A percentile compares a stretch with the other conserved stretches of the same genome.
phyloP scores from a whole-genome alignment of 2,797 vertebrate species.

The Gymnodraco acuticeps region DNA sequence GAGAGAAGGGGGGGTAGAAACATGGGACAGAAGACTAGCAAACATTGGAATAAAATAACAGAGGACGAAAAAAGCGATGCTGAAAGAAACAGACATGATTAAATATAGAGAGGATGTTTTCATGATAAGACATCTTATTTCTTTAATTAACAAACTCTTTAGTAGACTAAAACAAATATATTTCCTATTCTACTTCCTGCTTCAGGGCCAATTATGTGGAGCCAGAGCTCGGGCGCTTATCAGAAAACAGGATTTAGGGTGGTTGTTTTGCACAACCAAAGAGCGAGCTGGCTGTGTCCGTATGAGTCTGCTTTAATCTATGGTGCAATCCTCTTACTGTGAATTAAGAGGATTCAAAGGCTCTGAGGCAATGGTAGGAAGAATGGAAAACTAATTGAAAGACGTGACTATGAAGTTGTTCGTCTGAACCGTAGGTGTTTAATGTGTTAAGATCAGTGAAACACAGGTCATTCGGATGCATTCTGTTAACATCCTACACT shows the following conservation, averaged over 20 bases:
- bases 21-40: conserved; percentile 7
- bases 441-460: background rate
- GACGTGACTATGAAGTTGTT: conserved; percentile 27
- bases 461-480: accelerated
- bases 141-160: conserved; percentile 37
- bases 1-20: background rate
- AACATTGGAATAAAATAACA: background rate
- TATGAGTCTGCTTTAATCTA: conserved; percentile 66
- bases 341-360: conserved; percentile 64
- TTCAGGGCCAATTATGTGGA: conserved; percentile 63
- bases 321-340: conserved; percentile 69
- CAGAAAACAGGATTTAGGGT: conserved; percentile 59
- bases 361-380: conserved; percentile 43
- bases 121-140: conserved; percentile 36
- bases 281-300: conserved; percentile 44
- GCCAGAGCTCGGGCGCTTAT: conserved; percentile 33
- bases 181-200: conserved; percentile 30
- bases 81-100: conserved; percentile 8
- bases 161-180: conserved; percentile 17
- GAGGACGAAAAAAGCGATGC: conserved; percentile 11
- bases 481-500: background rate
- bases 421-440: conserved; percentile 17
- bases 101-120: conserved; percentile 23
- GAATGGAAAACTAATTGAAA: conserved; percentile 24
- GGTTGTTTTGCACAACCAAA: conserved; percentile 56